phyloP scores from a whole-genome alignment of 1,140 invertebrate species.

The Laupala kohalensis region DNA sequence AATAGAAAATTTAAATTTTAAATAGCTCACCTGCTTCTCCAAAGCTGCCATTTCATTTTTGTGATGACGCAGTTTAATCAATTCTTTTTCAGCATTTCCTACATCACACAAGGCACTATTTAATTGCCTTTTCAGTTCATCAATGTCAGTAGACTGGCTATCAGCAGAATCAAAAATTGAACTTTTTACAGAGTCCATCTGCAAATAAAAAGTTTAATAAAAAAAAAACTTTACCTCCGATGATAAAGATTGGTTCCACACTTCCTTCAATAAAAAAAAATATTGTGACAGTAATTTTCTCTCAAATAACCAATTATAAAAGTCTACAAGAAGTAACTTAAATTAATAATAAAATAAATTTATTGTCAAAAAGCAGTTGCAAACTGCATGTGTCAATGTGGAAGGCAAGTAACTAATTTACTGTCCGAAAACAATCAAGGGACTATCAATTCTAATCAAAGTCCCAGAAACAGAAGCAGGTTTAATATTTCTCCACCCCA shows the following conservation, averaged over 20 bases:
- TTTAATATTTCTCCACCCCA: neutral
- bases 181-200: conserved; percentile 14
- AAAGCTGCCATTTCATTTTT: conserved; percentile 44
- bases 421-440: no score
- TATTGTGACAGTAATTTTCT: no score
- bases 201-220: neutral
- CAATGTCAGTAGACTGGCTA: conserved; percentile 51
- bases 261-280: no score
- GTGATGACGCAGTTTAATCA: conserved; percentile 51
- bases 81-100: conserved; percentile 45
- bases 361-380: no score
- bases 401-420: no score
- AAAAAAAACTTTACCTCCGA: neutral
- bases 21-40: conserved; percentile 41
- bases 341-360: no score
- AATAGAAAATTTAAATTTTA: no score
- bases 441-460: neutral
- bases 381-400: no score
- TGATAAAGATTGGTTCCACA: no score
- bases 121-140: conserved; percentile 44
- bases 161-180: conserved; percentile 34
- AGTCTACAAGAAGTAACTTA: neutral
- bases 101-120: conserved; percentile 27
- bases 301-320: no score
- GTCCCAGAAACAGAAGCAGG: neutral